Base-by-base conservation (phyloP, 2,797 vertebrate genomes). In the Synaphobranchus kaupii region DNA sequence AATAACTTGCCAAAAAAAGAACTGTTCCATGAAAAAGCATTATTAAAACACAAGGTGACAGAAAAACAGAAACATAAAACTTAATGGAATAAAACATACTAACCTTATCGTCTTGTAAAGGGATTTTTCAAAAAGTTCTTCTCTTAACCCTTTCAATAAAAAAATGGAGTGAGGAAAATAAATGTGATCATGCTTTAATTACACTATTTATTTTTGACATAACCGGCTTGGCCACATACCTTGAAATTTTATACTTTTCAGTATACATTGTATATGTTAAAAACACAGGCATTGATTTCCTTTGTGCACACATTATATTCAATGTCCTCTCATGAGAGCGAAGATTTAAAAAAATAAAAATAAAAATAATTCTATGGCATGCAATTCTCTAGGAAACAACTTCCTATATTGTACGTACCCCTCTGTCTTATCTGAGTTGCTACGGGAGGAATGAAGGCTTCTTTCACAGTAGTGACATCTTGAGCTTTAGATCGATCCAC, bases 21-120 rank as follows among this genome's bases (percentile, higher is more conserved):
- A 44, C 25, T 52, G 8, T 52, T 54, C 25, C 44, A 52, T 48
- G 22, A 83, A 28, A 22, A 68, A 44, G 66, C 20, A 48, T 48
- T 10, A 39, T 44, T 58, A n/a, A 54, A 6, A 86, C 28, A n/a
- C 52, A 20, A 86, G 76, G 47, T 63, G 81, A 81, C 5, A 10
- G 12, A 52, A 54, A 31, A n/a, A 25, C 6, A 82, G 7, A 47
- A 80, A n/a, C 2, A 50, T 20, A 54, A 12, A 34, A 73, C 31
- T 12, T 9, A 47, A 80, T 20, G 25, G 25, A 83, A 83, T 20
- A 5, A 76, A 87, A 84, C 76, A 89, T 68, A 86, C 86, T 91
- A 93, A 96, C 96, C 95, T 95, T 89, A 95, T 94, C 88, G 85
- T 90, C 90, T 94, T 89, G 56, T 92, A 83, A 1, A 95, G 80